Conservation (phyloP, 2,113 vertebrate species). For the Ranitomeya variabilis region DNA sequence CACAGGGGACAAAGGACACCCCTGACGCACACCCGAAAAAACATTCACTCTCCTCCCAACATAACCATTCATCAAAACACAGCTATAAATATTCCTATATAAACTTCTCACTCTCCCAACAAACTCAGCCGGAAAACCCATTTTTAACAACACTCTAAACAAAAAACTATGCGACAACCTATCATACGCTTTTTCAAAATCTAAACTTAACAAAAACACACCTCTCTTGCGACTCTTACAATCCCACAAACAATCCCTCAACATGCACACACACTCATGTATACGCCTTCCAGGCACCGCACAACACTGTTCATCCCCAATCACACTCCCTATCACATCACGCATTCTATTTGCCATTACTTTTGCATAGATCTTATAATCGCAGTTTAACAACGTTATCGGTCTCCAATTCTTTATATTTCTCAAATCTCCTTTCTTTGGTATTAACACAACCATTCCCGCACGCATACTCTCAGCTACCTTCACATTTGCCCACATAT, state of each 20-base stretch:
- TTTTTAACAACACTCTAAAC: background rate
- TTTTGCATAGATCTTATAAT: conserved; percentile 7
- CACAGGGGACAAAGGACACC: background rate
- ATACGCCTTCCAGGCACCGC: too few species aligned
- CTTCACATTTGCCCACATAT: background rate
- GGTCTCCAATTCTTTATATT: background rate
- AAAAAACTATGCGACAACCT: background rate
- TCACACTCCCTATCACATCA: too few species aligned
- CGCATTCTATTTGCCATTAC: background rate
- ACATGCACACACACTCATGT: too few species aligned
- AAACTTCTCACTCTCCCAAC: background rate
- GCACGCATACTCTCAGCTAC: background rate
- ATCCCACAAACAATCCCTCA: too few species aligned
- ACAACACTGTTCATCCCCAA: too few species aligned
- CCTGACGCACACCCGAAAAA: background rate
- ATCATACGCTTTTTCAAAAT: too few species aligned
- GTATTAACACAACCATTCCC: background rate
- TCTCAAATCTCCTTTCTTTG: background rate
- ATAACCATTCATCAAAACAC: conserved; percentile 5
- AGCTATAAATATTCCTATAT: background rate
- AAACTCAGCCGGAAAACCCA: background rate
- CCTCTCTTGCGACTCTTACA: too few species aligned
- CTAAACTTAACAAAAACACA: too few species aligned
- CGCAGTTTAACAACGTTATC: background rate
- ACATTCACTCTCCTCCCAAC: background rate